Base-by-base conservation (phyloP, 2,113 vertebrate genomes). In the Montifringilla adamsi region DNA sequence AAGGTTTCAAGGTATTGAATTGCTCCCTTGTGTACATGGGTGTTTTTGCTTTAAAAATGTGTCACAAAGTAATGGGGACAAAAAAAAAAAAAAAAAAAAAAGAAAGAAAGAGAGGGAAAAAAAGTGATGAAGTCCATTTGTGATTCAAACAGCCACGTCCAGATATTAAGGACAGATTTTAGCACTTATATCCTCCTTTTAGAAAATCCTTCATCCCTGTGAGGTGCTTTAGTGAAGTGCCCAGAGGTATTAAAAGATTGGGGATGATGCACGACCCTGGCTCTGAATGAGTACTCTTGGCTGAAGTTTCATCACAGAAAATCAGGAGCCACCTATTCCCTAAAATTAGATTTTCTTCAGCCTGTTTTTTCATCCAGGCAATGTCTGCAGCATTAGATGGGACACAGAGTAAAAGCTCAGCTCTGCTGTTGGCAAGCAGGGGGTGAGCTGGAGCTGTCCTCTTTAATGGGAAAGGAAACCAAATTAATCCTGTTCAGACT, bases 401-500 rank as follows among this genome's bases (percentile, higher is more conserved):
- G 66, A 88, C 56, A 81, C 4, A 7, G 59, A 15, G 0, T 80
- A 62, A 66, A 76, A 78, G 17, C 87, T 81, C 19, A 9, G 67
- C 68, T 91, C 66, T 53, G 85, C 63, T 9, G 9, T 31, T 31
- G 27, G 30, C 0, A 0, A 47, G 46, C 70, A 77, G 78, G 44
- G 46, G 28, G 19, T 68, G 70, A 96, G 67, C 75, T 78, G 69
- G 49, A 93, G 21, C 66, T 52, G 67, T 68, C 27, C 75, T 69
- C 63, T 86, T 91, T 84, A 84, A 47, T 6, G 50, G 52, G 60
- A 47, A 91, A 85, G 26, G 50, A 79, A 96, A 89, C 35, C 75
- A 28, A 90, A 93, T 90, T 60, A 92, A 90, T 94, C 82, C 78
- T 26, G 7, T 69, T 96, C 82, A 95, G 58, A 72, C 68, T 87